Conservation (phyloP, 2,113 vertebrate genomes). For the Stegostoma tigrinum region DNA sequence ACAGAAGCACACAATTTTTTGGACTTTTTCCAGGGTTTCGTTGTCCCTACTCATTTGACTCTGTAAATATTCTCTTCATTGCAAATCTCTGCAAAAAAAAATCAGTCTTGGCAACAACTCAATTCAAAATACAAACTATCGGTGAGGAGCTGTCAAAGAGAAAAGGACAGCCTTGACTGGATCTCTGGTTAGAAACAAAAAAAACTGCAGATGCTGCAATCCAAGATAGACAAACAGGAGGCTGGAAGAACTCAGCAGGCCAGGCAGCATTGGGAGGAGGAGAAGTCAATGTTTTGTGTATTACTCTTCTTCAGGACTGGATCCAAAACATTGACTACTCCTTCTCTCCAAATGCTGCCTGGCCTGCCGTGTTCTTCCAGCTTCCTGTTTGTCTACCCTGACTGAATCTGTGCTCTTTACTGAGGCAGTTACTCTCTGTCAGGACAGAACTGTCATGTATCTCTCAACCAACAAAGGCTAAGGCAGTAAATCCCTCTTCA, state of each 20-base stretch:
- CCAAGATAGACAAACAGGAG: too few relatives aligned
- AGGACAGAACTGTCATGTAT: not conserved
- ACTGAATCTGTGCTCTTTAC: not conserved
- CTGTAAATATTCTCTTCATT: not conserved
- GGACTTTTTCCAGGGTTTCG: not conserved
- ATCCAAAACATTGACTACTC: too few relatives aligned
- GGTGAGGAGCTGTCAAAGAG: not conserved
- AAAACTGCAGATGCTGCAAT: too few relatives aligned
- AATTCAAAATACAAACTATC: not conserved
- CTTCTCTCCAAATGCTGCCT: too few relatives aligned
- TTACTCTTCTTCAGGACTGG: too few relatives aligned
- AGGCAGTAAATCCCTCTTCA: not conserved
- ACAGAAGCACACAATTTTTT: not conserved
- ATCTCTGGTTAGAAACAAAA: too few relatives aligned
- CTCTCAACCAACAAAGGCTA: not conserved
- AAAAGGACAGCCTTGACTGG: not conserved
- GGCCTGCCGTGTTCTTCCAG: too few relatives aligned
- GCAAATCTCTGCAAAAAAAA: not conserved
- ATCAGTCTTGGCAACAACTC: not conserved
- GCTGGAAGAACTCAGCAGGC: too few relatives aligned
- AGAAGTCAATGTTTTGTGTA: too few relatives aligned
- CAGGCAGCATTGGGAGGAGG: too few relatives aligned
- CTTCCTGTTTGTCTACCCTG: too few relatives aligned
- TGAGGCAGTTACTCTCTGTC: too few relatives aligned
- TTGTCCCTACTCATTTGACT: not conserved